These are phyloP conservation scores for Timema cristinae DNA, from an alignment of 2,888 invertebrate genomes.

Conservation along the genomic window DNA sequence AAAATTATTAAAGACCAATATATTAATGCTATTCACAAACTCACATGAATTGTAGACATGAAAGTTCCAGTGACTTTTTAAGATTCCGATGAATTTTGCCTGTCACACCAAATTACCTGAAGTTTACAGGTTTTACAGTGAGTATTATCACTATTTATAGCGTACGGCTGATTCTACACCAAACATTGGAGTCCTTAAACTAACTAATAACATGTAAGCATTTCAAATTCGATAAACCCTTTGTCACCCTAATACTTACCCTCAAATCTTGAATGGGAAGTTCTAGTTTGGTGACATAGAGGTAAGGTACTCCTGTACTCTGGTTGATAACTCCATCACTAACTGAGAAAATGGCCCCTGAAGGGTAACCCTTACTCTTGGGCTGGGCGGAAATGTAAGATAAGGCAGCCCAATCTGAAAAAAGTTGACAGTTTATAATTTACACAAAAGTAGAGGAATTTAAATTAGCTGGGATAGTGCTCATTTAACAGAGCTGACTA, in stretches of 20 bases:
- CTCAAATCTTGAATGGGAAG: conserved; percentile 62
- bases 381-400: conserved; percentile 63
- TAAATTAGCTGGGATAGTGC: too few species aligned
- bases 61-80: too few species aligned
- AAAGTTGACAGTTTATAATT: too few species aligned
- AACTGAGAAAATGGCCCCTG: conserved; percentile 64
- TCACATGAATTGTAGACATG: too few species aligned
- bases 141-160: too few species aligned
- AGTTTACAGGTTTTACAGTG: too few species aligned
- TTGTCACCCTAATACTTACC: conserved; percentile 46
- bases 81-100: too few species aligned
- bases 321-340: conserved; percentile 64
- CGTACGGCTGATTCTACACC: background rate
- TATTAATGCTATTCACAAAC: too few species aligned
- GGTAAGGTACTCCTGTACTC: conserved; percentile 68
- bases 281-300: conserved; percentile 69
- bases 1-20: too few species aligned
- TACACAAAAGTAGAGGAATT: too few species aligned
- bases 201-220: background rate
- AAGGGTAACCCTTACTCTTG: conserved; percentile 60
- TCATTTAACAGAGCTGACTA: too few species aligned
- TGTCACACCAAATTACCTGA: too few species aligned
- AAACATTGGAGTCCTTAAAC: background rate
- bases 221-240: background rate
- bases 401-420: conserved; percentile 68